A percentile compares a stretch with the other conserved stretches of the same genome.
phyloP scores from a whole-genome alignment of 2,113 vertebrate species.

The Brachyhypopomus occidentalis region DNA sequence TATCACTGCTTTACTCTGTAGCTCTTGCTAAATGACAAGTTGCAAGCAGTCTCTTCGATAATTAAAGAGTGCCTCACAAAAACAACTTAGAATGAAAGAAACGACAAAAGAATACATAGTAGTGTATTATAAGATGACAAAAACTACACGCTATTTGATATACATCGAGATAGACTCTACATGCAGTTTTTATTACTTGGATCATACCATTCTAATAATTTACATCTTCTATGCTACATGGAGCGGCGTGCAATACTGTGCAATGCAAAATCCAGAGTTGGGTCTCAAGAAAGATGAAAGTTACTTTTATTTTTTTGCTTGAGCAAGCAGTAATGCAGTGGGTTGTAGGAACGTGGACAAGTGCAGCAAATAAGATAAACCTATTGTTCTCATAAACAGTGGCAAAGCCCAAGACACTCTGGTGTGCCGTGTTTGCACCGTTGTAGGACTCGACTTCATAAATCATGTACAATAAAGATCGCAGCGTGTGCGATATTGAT shows the following conservation, averaged over 20 bases:
- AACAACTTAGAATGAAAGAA: no score
- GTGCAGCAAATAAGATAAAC: neutral
- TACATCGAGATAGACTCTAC: neutral
- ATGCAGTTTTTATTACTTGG: neutral
- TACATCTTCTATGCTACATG: neutral
- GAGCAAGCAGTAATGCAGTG: neutral
- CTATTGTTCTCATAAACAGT: neutral
- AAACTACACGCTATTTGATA: neutral
- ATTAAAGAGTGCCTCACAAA: neutral
- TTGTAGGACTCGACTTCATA: slow-evolving; percentile 17
- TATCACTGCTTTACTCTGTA: neutral
- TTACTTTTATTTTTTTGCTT: neutral
- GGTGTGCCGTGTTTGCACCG: slow-evolving; percentile 23
- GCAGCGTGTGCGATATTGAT: neutral
- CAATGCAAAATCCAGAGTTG: neutral
- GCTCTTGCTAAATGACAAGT: neutral
- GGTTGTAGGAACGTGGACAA: neutral
- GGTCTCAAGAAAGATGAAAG: neutral
- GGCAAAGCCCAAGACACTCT: neutral
- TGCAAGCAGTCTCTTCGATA: neutral
- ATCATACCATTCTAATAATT: neutral
- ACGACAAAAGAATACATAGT: no score
- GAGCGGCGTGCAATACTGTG: neutral
- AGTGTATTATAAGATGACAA: neutral
- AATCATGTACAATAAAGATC: slow-evolving; percentile 36